Percentiles rank a stretch among this genome's conserved stretches.
These are phyloP conservation scores for Parus major DNA, from an alignment of 2,113 vertebrate genomes.

Conservation along the genomic window DNA sequence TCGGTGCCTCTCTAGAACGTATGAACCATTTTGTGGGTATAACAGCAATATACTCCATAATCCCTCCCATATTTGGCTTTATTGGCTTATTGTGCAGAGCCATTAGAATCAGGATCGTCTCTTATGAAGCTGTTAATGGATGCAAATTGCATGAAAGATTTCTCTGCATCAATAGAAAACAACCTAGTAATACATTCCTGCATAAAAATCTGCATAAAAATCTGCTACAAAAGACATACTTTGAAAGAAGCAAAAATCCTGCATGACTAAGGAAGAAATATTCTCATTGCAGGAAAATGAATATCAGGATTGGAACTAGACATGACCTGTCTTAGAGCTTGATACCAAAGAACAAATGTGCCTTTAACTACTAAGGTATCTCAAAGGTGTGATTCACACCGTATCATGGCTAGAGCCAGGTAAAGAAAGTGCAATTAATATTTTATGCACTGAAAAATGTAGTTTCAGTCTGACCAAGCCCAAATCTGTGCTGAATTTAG, in stretches of 20 bases:
- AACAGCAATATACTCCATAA: neutral
- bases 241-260: neutral
- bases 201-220: conserved; percentile 52
- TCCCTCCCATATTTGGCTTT: conserved; percentile 10
- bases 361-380: neutral
- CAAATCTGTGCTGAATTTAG: neutral
- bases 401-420: neutral
- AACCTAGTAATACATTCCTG: neutral
- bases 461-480: neutral
- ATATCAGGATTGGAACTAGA: neutral
- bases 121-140: conserved; percentile 24
- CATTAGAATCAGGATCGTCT: neutral
- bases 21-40: neutral
- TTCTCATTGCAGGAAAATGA: neutral
- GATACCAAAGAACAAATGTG: neutral
- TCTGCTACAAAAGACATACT: neutral
- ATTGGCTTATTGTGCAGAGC: conserved; percentile 3
- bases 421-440: neutral
- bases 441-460: neutral
- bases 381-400: neutral
- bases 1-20: neutral
- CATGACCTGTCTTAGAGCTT: neutral
- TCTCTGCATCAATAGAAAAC: conserved; percentile 28
- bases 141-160: conserved; percentile 4
- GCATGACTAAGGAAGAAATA: conserved; percentile 5